These are phyloP conservation scores for Lateolabrax maculatus DNA, from an alignment of 2,797 vertebrate genomes.

Conservation along the genomic window DNA sequence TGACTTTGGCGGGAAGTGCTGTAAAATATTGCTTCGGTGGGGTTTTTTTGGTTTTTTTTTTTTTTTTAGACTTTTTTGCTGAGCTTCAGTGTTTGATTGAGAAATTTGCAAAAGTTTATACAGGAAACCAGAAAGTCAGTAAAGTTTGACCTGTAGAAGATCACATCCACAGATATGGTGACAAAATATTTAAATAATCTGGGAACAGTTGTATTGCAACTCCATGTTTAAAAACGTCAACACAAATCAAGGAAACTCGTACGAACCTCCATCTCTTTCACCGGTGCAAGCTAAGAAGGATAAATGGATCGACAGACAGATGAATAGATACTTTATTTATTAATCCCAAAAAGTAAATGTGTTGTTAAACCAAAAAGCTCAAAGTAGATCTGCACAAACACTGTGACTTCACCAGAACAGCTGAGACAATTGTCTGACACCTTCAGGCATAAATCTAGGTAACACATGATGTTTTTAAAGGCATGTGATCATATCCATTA, in stretches of 20 bases:
- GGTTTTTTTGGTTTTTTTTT: not conserved
- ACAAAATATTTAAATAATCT: not conserved
- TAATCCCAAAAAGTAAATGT: not conserved
- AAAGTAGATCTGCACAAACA: constrained; percentile 15
- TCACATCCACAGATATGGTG: not conserved
- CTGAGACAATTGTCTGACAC: not conserved
- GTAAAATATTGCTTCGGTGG: not conserved
- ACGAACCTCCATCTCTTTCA: not conserved
- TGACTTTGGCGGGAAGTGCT: not conserved
- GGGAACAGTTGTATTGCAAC: not conserved
- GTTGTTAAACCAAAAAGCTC: not conserved
- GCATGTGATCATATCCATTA: not conserved
- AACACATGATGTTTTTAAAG: not conserved
- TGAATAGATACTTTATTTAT: constrained; percentile 2
- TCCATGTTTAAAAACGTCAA: constrained; percentile 4
- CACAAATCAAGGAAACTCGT: constrained; percentile 2
- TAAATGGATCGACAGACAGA: not conserved
- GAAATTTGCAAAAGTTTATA: constrained; percentile 5
- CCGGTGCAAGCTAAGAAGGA: not conserved
- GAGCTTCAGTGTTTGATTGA: not conserved
- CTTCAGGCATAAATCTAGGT: not conserved
- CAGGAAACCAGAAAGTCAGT: not conserved
- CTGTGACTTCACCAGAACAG: not conserved
- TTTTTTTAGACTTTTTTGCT: not conserved
- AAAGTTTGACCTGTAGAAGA: not conserved